phyloP scores from a whole-genome alignment of 1,140 invertebrate genomes.

The Orussus abietinus region DNA sequence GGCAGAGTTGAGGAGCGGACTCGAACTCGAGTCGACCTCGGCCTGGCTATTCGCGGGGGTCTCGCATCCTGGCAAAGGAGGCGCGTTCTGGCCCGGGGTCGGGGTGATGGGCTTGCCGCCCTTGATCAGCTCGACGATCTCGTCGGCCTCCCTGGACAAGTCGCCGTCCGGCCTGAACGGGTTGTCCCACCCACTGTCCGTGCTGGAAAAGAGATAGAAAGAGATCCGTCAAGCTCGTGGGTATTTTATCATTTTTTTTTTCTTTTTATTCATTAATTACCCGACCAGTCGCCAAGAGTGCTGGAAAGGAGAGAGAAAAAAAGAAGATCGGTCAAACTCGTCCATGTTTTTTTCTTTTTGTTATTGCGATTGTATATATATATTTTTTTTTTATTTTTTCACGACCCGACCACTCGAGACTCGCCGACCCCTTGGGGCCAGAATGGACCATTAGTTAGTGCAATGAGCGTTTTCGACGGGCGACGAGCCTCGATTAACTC shows the following conservation, averaged over 20 bases:
- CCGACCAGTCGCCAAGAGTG: no score
- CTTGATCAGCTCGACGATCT: slow-evolving; percentile 92
- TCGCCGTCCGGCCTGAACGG: slow-evolving; percentile 95
- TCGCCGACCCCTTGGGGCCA: no score
- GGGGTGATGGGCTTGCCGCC: slow-evolving; percentile 81
- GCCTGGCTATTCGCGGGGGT: slow-evolving; percentile 18
- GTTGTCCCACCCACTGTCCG: slow-evolving; percentile 94
- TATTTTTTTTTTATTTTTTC: no score
- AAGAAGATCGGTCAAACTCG: no score
- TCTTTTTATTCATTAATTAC: slow-evolving; percentile 12
- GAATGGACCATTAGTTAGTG: no score
- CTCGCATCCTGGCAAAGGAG: slow-evolving; percentile 43
- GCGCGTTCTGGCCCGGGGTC: slow-evolving; percentile 54
- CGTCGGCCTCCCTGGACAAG: slow-evolving; percentile 89
- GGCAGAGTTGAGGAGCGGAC: slow-evolving; percentile 37
- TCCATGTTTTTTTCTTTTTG: no score
- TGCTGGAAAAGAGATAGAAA: slow-evolving; percentile 62
- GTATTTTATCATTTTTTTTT: not conserved
- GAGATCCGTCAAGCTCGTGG: slow-evolving; percentile 8
- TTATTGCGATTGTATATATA: no score
- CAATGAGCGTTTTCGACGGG: no score
- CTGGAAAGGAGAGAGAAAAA: no score
- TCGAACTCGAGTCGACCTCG: slow-evolving; percentile 42
- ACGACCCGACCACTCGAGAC: no score
- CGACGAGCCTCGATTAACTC: no score